Percentiles rank a stretch among this genome's conserved stretches.
These are phyloP conservation scores for Tachysurus fulvidraco DNA, from an alignment of 2,113 vertebrate genomes.

Conservation along the genomic window DNA sequence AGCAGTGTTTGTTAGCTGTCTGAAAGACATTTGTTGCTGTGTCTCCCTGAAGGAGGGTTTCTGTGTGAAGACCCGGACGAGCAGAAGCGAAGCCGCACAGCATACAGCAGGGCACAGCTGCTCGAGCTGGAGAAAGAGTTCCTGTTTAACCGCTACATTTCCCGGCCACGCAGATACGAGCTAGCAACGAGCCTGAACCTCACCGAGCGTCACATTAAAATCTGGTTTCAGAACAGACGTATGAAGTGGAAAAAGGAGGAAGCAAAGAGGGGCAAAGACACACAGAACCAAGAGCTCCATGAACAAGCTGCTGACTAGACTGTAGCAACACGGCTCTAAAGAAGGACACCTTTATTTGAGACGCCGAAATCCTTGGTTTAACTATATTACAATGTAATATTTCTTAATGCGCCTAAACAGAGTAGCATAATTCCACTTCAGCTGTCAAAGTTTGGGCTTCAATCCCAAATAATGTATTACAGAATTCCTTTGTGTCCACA, in stretches of 20 bases:
- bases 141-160: slow-evolving; percentile 62
- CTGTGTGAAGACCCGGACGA: slow-evolving; percentile 49
- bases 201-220: slow-evolving; percentile 63
- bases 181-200: slow-evolving; percentile 59
- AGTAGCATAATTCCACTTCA: not conserved
- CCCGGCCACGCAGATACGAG: slow-evolving; percentile 59
- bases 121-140: slow-evolving; percentile 65
- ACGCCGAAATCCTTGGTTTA: not conserved
- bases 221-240: slow-evolving; percentile 65
- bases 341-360: not conserved
- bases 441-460: too few relatives aligned
- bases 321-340: not conserved
- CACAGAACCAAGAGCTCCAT: not conserved
- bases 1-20: not conserved
- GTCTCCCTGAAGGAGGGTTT: slow-evolving; percentile 41
- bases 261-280: slow-evolving; percentile 37
- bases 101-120: slow-evolving; percentile 58
- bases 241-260: slow-evolving; percentile 68
- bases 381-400: slow-evolving; percentile 26
- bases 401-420: not conserved
- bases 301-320: not conserved
- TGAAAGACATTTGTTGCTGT: slow-evolving; percentile 1
- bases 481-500: not conserved
- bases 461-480: not conserved
- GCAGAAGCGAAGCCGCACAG: slow-evolving; percentile 56